Evolutionary conservation across 2,113 vertebrate genomes (phyloP).

Genomic region (Psilopogon haemacephalus): DNA sequence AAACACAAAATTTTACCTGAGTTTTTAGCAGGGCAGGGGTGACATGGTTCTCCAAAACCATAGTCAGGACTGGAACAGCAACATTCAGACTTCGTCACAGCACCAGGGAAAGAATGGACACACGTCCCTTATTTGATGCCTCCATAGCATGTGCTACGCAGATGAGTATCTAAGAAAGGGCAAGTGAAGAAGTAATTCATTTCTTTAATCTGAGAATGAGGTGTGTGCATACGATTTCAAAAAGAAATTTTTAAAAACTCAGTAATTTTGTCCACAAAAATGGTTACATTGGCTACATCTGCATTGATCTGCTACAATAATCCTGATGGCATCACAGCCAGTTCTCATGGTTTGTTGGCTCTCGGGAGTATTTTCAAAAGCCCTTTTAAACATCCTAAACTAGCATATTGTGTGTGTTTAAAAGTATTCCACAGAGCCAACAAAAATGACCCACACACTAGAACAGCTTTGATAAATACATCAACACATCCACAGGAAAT

Average conservation of each 20-base stretch:
- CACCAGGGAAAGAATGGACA: slow-evolving; percentile 73
- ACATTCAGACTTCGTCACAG: slow-evolving; percentile 81
- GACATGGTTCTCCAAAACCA: slow-evolving; percentile 79
- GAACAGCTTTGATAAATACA: background rate
- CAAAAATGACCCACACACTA: fast-evolving
- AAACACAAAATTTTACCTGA: slow-evolving; percentile 67
- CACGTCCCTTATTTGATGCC: slow-evolving; percentile 74
- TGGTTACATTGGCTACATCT: background rate
- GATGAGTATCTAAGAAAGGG: slow-evolving; percentile 72
- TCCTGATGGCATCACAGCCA: background rate
- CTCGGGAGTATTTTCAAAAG: background rate
- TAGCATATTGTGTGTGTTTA: background rate
- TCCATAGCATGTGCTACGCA: slow-evolving; percentile 82
- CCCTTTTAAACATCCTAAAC: background rate
- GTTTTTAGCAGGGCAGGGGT: slow-evolving; percentile 75
- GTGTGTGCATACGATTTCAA: background rate
- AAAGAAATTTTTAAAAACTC: background rate
- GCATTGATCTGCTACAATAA: background rate
- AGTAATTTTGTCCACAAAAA: background rate
- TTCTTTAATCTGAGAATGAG: background rate
- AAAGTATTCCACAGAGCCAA: background rate
- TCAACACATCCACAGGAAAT: background rate
- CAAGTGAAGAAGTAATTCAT: background rate
- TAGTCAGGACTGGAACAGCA: slow-evolving; percentile 80
- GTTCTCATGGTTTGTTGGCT: background rate